Evolutionary conservation across 2,888 invertebrate species (phyloP).

Genomic region (Cecidostiba fungosa): DNA sequence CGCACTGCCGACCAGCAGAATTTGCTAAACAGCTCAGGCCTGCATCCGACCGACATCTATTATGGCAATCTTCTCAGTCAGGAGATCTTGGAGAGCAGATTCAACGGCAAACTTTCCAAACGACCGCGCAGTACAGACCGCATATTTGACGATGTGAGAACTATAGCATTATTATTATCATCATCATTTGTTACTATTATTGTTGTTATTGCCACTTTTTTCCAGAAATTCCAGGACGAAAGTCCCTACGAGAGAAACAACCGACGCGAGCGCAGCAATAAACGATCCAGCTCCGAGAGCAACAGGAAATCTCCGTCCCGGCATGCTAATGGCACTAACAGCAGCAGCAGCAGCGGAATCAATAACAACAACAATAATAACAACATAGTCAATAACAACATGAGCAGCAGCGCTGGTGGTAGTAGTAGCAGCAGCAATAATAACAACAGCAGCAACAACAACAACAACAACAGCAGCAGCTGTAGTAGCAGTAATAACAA

Average conservation of each 20-base stretch:
- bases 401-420: neutral
- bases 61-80: constrained; percentile 29
- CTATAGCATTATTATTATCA: neutral
- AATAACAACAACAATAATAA: neutral
- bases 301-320: constrained; percentile 34
- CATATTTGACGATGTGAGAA: constrained; percentile 70
- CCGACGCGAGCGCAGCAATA: constrained; percentile 1
- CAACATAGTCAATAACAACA: neutral
- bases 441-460: neutral
- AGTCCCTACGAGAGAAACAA: constrained; percentile 40
- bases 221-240: constrained; percentile 47
- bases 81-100: constrained; percentile 13
- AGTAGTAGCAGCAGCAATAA: neutral
- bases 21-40: constrained; percentile 37
- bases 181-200: neutral
- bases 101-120: constrained; percentile 69
- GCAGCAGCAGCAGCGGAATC: neutral
- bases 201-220: neutral
- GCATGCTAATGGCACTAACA: neutral
- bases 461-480: neutral
- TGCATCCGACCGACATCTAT: constrained; percentile 34
- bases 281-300: constrained; percentile 56
- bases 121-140: constrained; percentile 77
- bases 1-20: neutral
- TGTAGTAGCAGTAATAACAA: neutral